A percentile compares a stretch with the other conserved stretches of the same genome.
These are phyloP conservation scores for Lepus oiostolus DNA, from an alignment of 2,797 vertebrate genomes.

Conservation along the genomic window DNA sequence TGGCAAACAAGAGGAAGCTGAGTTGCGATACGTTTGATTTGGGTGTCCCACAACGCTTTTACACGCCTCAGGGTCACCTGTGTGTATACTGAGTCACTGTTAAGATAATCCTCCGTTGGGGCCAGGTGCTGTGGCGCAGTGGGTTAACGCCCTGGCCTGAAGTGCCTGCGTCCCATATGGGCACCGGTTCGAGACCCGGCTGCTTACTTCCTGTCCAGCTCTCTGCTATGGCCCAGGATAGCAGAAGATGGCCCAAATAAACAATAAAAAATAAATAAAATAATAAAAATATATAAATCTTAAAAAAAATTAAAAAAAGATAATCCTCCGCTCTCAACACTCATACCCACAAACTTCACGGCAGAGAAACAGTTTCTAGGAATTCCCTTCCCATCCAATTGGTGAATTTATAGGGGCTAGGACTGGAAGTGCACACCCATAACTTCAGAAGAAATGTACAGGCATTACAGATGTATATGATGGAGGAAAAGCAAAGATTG, in stretches of 20 bases:
- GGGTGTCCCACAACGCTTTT: not conserved
- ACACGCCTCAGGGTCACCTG: not conserved
- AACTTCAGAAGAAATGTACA: not conserved
- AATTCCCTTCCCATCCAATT: not conserved
- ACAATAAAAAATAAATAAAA: too few species aligned
- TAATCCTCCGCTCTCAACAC: rapidly evolving
- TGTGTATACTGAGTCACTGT: not conserved
- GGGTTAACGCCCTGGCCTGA: too few species aligned
- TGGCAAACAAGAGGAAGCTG: not conserved
- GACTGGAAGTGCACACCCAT: not conserved
- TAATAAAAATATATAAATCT: too few species aligned
- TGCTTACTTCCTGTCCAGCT: too few species aligned
- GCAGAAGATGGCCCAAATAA: too few species aligned
- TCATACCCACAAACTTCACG: not conserved
- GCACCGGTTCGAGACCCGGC: too few species aligned
- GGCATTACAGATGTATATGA: not conserved
- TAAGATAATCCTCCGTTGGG: rapidly evolving
- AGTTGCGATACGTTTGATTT: not conserved
- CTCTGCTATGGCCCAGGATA: too few species aligned
- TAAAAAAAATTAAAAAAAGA: not conserved
- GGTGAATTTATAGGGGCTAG: rapidly evolving
- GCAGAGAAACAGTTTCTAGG: not conserved
- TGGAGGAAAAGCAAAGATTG: not conserved
- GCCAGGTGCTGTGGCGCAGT: too few species aligned
- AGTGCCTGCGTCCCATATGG: too few species aligned